Evolutionary conservation across 2,797 vertebrate species (phyloP).

Genomic region (Onychomys leucogaster): DNA sequence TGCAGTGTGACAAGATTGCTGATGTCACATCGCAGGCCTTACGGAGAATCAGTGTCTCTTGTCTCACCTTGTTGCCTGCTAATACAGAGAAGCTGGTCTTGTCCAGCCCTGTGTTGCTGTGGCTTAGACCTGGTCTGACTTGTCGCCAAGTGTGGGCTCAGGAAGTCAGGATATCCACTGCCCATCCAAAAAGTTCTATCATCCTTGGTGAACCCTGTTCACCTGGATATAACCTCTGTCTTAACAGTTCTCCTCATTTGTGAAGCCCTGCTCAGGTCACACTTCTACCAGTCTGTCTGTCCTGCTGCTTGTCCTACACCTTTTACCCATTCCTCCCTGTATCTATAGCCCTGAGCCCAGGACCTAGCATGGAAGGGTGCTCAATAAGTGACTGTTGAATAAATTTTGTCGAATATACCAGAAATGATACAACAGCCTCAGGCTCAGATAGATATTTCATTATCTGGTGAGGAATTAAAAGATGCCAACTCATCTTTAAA

Average conservation of each 20-base stretch:
- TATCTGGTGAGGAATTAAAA: constrained; percentile 78
- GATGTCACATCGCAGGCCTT: neutral
- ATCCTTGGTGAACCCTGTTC: neutral
- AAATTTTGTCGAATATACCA: constrained; percentile 74
- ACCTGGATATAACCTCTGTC: neutral
- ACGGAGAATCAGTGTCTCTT: neutral
- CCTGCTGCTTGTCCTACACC: neutral
- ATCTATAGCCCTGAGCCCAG: neutral
- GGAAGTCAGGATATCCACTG: neutral
- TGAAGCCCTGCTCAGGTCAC: neutral
- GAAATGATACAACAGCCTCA: constrained; percentile 69
- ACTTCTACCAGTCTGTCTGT: neutral
- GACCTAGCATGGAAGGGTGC: neutral
- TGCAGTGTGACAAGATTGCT: neutral
- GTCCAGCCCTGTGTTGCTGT: neutral
- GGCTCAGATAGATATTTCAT: constrained; percentile 74
- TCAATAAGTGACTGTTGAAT: constrained; percentile 55
- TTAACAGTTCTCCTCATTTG: neutral
- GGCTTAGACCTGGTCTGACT: neutral
- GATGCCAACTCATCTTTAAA: constrained; percentile 81
- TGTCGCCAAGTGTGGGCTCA: neutral
- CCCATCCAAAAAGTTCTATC: neutral
- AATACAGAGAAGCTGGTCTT: neutral
- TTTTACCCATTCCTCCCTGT: neutral
- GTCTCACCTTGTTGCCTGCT: neutral